Evolutionary conservation across 2,113 vertebrate genomes (phyloP).

Genomic region (Myotis lucifugus): DNA sequence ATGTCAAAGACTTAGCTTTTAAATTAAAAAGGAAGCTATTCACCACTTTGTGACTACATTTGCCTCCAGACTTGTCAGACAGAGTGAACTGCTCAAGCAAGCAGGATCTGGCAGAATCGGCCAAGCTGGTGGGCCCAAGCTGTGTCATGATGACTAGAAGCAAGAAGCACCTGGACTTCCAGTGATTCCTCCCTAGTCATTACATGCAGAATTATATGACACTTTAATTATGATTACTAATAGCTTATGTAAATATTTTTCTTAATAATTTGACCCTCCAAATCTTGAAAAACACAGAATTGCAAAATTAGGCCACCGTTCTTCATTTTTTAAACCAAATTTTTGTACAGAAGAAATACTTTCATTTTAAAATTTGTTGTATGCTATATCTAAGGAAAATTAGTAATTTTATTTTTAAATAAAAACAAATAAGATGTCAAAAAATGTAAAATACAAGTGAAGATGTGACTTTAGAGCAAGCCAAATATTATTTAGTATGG

Average conservation of each 20-base stretch:
- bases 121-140: conserved; percentile 88
- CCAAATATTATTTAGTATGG: not conserved
- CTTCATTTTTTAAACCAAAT: not conserved
- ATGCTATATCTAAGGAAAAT: too few relatives aligned
- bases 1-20: too few relatives aligned
- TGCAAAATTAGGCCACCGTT: conserved; percentile 26
- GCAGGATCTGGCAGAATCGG: conserved; percentile 91
- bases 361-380: conserved; percentile 32
- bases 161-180: conserved; percentile 98
- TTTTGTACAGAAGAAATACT: conserved; percentile 66
- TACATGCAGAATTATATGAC: conserved; percentile 79
- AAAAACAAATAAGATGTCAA: too few relatives aligned
- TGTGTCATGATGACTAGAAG: conserved; percentile 89
- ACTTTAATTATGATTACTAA: conserved; percentile 85
- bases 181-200: conserved; percentile 84
- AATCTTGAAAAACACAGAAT: conserved; percentile 76
- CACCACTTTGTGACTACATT: conserved; percentile 90
- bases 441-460: not conserved
- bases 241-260: conserved; percentile 86
- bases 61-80: conserved; percentile 99
- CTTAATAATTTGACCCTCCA: conserved; percentile 83
- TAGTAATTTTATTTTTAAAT: too few relatives aligned
- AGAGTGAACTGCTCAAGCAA: conserved; percentile 95
- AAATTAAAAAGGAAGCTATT: too few relatives aligned
- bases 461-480: not conserved